Evolutionary conservation across 2,113 vertebrate genomes (phyloP).

Genomic region (Sander vitreus): DNA sequence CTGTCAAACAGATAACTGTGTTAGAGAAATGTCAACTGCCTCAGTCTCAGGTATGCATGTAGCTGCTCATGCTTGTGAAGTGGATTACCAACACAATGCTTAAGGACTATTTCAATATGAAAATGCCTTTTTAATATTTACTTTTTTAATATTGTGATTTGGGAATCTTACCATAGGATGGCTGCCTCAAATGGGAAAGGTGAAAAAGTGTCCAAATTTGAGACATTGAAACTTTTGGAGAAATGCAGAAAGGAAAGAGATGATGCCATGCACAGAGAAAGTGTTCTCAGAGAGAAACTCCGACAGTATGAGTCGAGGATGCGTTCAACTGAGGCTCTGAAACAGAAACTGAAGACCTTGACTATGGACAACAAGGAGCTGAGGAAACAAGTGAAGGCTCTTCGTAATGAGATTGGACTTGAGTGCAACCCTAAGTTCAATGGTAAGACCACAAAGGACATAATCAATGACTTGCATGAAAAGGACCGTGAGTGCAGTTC

Average conservation of each 20-base stretch:
- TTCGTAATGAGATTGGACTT: constrained; percentile 84
- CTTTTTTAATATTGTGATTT: constrained; percentile 21
- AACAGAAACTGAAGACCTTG: constrained; percentile 83
- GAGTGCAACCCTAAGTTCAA: constrained; percentile 82
- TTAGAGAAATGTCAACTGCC: constrained; percentile 67
- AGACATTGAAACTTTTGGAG: constrained; percentile 84
- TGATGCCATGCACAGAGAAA: constrained; percentile 83
- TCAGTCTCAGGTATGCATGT: constrained; percentile 50
- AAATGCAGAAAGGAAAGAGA: constrained; percentile 86
- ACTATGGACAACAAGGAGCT: constrained; percentile 83
- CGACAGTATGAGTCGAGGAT: constrained; percentile 78
- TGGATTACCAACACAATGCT: constrained; percentile 47
- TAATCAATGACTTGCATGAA: constrained; percentile 82
- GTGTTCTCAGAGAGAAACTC: constrained; percentile 80
- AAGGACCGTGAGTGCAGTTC: constrained; percentile 81
- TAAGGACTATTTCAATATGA: constrained; percentile 14
- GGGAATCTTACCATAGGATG: constrained; percentile 61
- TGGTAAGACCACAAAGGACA: constrained; percentile 85
- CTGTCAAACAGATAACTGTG: constrained; percentile 72
- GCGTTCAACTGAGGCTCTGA: constrained; percentile 81
- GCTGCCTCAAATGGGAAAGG: constrained; percentile 71
- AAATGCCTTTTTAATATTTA: constrained; percentile 8
- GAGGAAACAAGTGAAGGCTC: constrained; percentile 82
- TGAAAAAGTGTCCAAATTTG: constrained; percentile 81
- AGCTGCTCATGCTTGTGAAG: constrained; percentile 14